Evolutionary conservation across 2,888 invertebrate genomes (phyloP).

Genomic region (Erannis defoliaria): DNA sequence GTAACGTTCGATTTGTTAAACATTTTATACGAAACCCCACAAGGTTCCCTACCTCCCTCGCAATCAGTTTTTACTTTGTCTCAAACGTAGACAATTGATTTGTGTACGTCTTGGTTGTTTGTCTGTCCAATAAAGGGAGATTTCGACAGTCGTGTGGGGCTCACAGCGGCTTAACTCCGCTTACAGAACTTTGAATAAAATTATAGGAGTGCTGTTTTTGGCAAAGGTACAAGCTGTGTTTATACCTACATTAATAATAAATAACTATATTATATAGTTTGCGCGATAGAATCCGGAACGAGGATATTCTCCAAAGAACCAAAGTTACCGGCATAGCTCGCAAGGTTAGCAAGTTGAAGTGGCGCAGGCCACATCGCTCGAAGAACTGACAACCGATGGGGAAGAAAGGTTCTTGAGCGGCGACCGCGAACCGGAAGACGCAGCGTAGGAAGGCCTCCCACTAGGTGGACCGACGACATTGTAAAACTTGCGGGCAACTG

Average conservation of each 20-base stretch:
- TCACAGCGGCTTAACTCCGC: constrained; percentile 43
- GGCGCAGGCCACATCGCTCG: too few species aligned
- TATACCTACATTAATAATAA: not conserved
- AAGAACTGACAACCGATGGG: too few species aligned
- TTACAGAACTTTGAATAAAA: constrained; percentile 41
- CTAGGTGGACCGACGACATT: too few species aligned
- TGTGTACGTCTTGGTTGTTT: constrained; percentile 68
- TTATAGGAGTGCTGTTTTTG: constrained; percentile 53
- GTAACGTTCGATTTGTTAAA: not conserved
- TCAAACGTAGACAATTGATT: constrained; percentile 71
- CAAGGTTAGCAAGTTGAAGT: too few species aligned
- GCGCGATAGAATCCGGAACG: too few species aligned
- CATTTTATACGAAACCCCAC: constrained; percentile 8
- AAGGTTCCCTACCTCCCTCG: constrained; percentile 13
- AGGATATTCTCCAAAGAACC: too few species aligned
- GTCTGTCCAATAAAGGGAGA: constrained; percentile 71
- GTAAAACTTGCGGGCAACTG: too few species aligned
- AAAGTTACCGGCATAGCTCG: too few species aligned
- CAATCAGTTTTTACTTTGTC: constrained; percentile 51
- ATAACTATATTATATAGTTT: too few species aligned
- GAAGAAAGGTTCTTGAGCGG: too few species aligned
- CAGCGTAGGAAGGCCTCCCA: too few species aligned
- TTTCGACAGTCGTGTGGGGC: constrained; percentile 62
- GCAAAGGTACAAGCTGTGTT: not conserved
- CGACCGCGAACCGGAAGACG: too few species aligned